Base-by-base conservation (phyloP, 23 tunicate genomes). In the Clavelina lepadiformis region DNA sequence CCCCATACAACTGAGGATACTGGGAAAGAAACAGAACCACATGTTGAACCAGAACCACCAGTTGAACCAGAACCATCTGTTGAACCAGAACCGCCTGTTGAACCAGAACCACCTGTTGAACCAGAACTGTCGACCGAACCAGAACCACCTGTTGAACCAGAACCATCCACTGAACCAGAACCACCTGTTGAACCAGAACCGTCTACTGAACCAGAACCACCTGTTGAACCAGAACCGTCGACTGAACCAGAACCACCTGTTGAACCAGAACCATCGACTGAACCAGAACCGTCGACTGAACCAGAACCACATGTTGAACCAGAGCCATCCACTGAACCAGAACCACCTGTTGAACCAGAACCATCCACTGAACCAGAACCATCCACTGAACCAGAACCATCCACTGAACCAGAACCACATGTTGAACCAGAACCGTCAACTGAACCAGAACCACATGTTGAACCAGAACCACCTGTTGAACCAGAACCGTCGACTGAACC, bases 201-300 rank as follows among this genome's bases (percentile, higher is more conserved):
- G 8, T 30, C 74, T 3, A 2, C 28, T 3, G 45, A 60, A 60
- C 79, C 79, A 28, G 68, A 59, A 44, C 51, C 79, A 1, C 13
- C 58, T 2, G 25, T n/a, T 46, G 73, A 76, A 55, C 66, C 82
- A 27, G 82, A 66, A 33, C 80, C 80, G 35, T 11, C 71, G 1
- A 2, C 57, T 1, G 71, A 74, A 74, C 71, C 71, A 35, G 68
- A 73, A 46, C 71, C 80, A 33, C n/a, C 62, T 33, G 56, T 31
- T 3, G 68, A 73, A 73, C 79, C 79, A 22, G 68, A 73, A 44
- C 79, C 65, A 5, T 23, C 31, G 6, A 1, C 51, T 19, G 82
- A 76, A 64, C 82, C 82, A 53, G 82, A 76, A 75, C 72, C 81
- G 28, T 46, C 73, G 1, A 28, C 25, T 28, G 38, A 50, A 49